These are phyloP conservation scores for Trichopria drosophilae DNA, from an alignment of 2,888 invertebrate species.

Conservation along the genomic window DNA sequence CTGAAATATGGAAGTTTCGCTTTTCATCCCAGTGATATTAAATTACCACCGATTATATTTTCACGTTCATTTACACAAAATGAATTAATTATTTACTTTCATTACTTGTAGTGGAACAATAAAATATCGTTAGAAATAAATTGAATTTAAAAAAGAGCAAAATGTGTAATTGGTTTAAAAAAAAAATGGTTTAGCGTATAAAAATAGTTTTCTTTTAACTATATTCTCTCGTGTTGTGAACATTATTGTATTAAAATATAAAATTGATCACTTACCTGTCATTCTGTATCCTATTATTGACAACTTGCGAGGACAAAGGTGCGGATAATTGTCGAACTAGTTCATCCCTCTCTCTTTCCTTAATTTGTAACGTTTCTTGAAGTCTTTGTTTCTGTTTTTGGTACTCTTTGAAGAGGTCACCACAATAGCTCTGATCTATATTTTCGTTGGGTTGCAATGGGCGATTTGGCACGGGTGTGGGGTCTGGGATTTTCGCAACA, in stretches of 20 bases:
- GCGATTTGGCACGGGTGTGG: constrained; percentile 44
- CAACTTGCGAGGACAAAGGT: constrained; percentile 47
- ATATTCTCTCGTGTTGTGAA: neutral
- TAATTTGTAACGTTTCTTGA: constrained; percentile 63
- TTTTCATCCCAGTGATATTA: too few relatives aligned
- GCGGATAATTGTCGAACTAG: constrained; percentile 60
- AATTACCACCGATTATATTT: too few relatives aligned
- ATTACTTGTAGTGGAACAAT: too few relatives aligned
- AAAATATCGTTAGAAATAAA: too few relatives aligned
- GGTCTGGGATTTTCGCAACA: constrained; percentile 54
- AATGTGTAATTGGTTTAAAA: neutral
- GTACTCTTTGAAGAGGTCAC: constrained; percentile 79
- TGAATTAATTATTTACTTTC: too few relatives aligned
- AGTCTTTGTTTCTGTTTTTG: constrained; percentile 75
- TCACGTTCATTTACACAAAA: too few relatives aligned
- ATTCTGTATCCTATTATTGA: constrained; percentile 59
- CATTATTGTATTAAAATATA: neutral
- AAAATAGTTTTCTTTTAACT: neutral
- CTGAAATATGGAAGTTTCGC: too few relatives aligned
- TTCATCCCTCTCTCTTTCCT: constrained; percentile 63
- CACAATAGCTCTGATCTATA: constrained; percentile 62
- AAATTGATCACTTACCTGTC: constrained; percentile 58
- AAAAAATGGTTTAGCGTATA: neutral
- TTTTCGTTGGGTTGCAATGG: constrained; percentile 49
- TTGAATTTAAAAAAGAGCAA: too few relatives aligned